Percentiles rank a stretch among this genome's conserved stretches.
These are phyloP conservation scores for Arbacia lixula DNA, from an alignment of 53 echinoderm and acorn worm species.

Conservation along the genomic window DNA sequence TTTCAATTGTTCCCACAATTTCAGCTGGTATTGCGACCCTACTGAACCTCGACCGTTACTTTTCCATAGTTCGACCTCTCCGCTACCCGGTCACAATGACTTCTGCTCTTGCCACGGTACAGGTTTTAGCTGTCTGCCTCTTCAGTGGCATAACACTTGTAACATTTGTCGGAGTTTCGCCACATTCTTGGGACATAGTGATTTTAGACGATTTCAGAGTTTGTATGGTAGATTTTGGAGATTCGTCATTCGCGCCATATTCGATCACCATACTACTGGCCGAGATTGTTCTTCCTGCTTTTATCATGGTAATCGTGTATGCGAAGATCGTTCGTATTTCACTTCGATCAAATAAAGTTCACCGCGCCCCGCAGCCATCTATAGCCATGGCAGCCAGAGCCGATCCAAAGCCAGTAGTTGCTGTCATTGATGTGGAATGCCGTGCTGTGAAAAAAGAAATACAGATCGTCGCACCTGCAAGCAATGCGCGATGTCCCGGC, in stretches of 20 bases:
- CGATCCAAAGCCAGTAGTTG: neutral
- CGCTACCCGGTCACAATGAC: neutral
- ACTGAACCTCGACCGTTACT: constrained; percentile 4
- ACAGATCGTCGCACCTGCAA: neutral
- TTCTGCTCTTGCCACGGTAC: neutral
- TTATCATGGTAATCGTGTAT: neutral
- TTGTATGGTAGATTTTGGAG: neutral
- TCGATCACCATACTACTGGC: neutral
- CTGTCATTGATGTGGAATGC: neutral
- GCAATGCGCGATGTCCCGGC: neutral
- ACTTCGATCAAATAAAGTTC: neutral
- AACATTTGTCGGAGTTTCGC: neutral
- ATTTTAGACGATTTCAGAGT: neutral
- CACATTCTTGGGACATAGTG: neutral
- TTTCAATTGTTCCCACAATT: neutral
- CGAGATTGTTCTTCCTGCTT: neutral
- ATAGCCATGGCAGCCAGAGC: neutral
- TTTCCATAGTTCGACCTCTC: neutral
- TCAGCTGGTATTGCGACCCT: neutral
- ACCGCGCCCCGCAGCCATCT: no score
- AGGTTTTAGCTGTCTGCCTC: neutral
- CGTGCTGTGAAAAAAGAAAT: neutral
- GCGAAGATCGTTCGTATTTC: neutral
- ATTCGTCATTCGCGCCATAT: neutral
- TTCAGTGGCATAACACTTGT: neutral